A percentile compares a stretch with the other conserved stretches of the same genome.
phyloP scores from a whole-genome alignment of 2,113 vertebrate species.

The Hepsetus odoe region DNA sequence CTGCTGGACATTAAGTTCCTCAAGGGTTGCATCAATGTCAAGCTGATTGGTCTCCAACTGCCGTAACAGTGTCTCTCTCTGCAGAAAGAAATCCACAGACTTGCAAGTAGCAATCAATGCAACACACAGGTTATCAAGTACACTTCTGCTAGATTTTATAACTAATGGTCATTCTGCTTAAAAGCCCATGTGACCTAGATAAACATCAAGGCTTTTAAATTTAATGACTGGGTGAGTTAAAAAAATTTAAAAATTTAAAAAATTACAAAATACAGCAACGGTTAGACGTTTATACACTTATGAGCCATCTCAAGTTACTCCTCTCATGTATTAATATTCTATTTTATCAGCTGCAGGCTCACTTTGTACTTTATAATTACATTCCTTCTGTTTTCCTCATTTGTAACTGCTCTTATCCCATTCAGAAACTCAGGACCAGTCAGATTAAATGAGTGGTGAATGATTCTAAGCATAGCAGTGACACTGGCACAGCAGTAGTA shows the following conservation, averaged over 20 bases:
- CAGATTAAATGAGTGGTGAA: too few relatives aligned
- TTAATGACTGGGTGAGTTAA: not conserved
- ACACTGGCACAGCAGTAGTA: too few relatives aligned
- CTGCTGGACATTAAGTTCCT: conserved; percentile 86
- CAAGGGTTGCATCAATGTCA: conserved; percentile 84
- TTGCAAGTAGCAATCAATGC: not conserved
- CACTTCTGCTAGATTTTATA: not conserved
- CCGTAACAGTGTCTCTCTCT: conserved; percentile 84
- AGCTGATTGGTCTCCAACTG: conserved; percentile 90
- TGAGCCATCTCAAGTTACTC: too few relatives aligned
- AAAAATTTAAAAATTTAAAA: too few relatives aligned
- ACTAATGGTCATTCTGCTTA: not conserved
- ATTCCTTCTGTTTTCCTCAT: too few relatives aligned
- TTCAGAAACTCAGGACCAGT: too few relatives aligned
- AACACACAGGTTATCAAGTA: not conserved
- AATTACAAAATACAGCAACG: too few relatives aligned
- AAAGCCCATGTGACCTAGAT: not conserved
- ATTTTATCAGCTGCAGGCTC: too few relatives aligned
- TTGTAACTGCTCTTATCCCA: not conserved
- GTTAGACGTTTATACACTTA: too few relatives aligned
- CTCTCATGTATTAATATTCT: too few relatives aligned
- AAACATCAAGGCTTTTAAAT: not conserved
- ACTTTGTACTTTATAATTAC: too few relatives aligned
- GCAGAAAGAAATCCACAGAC: conserved; percentile 13
- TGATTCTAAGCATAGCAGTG: too few relatives aligned